Evolutionary conservation across 2,113 vertebrate genomes (phyloP).

Genomic region (Notothenia coriiceps): DNA sequence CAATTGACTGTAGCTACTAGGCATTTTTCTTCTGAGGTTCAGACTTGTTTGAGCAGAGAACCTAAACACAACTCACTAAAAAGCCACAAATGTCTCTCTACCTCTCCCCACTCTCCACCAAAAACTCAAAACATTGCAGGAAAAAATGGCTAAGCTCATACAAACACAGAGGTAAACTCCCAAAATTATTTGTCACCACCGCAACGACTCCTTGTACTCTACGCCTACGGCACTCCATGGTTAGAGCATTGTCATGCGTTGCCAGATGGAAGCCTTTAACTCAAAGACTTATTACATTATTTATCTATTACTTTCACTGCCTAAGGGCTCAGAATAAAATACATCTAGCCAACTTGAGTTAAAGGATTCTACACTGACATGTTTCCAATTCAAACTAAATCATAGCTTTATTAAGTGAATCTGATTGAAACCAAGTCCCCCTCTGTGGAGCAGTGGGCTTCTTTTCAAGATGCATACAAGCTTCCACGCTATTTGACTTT

Average conservation of each 20-base stretch:
- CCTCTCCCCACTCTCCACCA: not conserved
- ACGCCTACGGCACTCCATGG: conserved; percentile 21
- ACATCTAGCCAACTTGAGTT: conserved; percentile 56
- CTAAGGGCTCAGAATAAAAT: conserved; percentile 48
- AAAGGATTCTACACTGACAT: conserved; percentile 65
- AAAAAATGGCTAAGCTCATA: conserved; percentile 48
- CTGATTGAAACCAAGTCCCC: conserved; percentile 43
- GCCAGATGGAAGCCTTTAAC: conserved; percentile 72
- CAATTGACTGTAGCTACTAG: not conserved
- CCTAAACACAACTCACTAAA: conserved; percentile 32
- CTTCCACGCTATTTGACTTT: conserved; percentile 50
- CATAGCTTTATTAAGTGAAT: conserved; percentile 42
- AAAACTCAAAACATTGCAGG: conserved; percentile 49
- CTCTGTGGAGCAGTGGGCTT: conserved; percentile 8
- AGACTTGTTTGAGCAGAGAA: conserved; percentile 23
- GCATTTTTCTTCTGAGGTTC: conserved; percentile 18
- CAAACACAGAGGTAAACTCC: conserved; percentile 52
- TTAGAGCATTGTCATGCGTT: conserved; percentile 16
- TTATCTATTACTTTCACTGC: conserved; percentile 66
- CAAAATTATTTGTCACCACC: conserved; percentile 62
- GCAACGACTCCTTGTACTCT: conserved; percentile 36
- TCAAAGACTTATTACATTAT: conserved; percentile 66
- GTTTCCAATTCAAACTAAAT: conserved; percentile 73
- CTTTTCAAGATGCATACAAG: not conserved
- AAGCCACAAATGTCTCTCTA: conserved; percentile 24